Evolutionary conservation across 2,888 invertebrate genomes (phyloP), one percentile per base, ranked within the genome.

Genomic region (Drosophila parthenogenetica): DNA sequence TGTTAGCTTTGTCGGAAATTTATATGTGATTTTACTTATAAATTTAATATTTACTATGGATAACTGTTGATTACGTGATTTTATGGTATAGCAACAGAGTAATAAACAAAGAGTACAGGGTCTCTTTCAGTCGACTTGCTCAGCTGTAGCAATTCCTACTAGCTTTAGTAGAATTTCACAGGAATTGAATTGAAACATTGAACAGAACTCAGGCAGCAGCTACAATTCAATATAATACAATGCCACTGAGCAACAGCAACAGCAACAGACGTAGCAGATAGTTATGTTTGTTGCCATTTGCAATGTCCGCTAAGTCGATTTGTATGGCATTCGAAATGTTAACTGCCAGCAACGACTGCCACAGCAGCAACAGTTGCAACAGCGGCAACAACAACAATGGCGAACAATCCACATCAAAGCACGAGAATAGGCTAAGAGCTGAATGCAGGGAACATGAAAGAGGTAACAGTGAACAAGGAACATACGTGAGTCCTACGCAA

Each of bases 281-380:
- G 58, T 69, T 73, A 68, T 63, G 39, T 73, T 39, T 68, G 68
- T 71, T 72, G 79, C 67, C 87, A 78, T 83, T 87, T 54, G 63
- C 80, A 70, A 68, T 86, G 82, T 86, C 80, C 83, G 77, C 81
- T 87, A 84, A 29, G 79, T 81, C 85, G 87, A 84, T 87, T 85
- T 85, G 87, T 85, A 85, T 81, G 89, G 89, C 81, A 79, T 86
- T 87, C 85, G 82, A 87, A 80, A 89, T 85, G 89, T 81, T 73
- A 81, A 73, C 83, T 85, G 87, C 87, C 88, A 80, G 71, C 74
- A 74, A 71, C 73, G 55, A 37, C 73, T 75, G 63, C 77, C 67
- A 58, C 63, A 75, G 61, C 70, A 60, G 16, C 72, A 69, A 13
- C 71, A 61, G 40, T 53, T 40, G n/a, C 60, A 61, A 17, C 69